Conservation (phyloP, 1,140 invertebrate species). For the Calliopsis andreniformis region DNA sequence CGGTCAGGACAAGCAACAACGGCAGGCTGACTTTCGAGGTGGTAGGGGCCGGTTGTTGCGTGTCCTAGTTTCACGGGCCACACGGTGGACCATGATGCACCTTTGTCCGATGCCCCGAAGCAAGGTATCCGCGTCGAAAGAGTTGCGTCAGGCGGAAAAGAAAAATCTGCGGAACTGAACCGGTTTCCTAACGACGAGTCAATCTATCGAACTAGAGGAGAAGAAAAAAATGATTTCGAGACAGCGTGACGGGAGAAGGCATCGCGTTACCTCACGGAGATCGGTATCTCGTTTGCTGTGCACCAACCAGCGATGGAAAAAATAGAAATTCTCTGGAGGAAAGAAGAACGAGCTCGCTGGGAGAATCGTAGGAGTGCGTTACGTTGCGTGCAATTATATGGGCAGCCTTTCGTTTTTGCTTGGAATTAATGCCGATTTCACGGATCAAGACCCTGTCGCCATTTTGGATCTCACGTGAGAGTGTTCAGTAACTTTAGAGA, state of each 20-base stretch:
- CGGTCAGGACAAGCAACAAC: constrained; percentile 6
- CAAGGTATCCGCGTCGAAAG: constrained; percentile 44
- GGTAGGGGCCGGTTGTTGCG: constrained; percentile 37
- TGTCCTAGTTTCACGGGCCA: constrained; percentile 58
- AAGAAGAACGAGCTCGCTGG: background rate
- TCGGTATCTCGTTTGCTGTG: constrained; percentile 1
- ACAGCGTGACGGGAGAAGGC: constrained; percentile 39
- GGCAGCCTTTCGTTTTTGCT: background rate
- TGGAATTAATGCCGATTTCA: no score
- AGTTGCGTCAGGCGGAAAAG: constrained; percentile 56
- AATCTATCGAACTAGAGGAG: constrained; percentile 24
- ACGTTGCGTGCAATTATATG: background rate
- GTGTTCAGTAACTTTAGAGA: no score
- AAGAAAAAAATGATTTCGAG: constrained; percentile 31
- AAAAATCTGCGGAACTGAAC: constrained; percentile 60
- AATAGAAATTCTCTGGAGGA: constrained; percentile 33
- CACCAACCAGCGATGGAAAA: background rate
- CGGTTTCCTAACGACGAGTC: constrained; percentile 62
- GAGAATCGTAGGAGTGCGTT: constrained; percentile 9
- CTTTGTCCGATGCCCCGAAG: constrained; percentile 51
- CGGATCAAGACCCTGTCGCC: no score
- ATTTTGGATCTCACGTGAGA: no score
- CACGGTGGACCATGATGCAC: constrained; percentile 55
- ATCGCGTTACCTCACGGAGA: constrained; percentile 33
- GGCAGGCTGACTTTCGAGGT: background rate